These are phyloP conservation scores for Hafferia zeledoni DNA, from an alignment of 2,797 vertebrate genomes.

Conservation along the genomic window DNA sequence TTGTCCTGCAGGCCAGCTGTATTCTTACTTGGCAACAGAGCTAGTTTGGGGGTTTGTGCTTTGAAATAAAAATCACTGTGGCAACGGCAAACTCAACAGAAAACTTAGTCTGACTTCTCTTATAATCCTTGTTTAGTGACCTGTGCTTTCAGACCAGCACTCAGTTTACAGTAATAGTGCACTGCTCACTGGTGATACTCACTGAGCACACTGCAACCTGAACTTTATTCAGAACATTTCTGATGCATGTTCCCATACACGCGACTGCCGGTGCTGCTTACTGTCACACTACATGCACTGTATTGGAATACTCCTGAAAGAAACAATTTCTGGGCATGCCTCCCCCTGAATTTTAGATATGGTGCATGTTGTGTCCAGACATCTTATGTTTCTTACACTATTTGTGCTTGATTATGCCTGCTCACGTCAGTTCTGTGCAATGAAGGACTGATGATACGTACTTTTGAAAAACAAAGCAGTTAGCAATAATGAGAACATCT, in stretches of 20 bases:
- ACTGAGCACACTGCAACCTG: neutral
- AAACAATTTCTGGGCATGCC: neutral
- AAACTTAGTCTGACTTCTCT: neutral
- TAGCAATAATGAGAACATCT: conserved; percentile 29
- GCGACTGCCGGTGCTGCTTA: neutral
- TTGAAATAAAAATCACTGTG: neutral
- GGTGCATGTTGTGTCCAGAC: conserved; percentile 11
- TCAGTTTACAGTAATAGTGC: neutral
- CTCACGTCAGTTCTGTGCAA: neutral
- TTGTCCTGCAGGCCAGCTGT: neutral
- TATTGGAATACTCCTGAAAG: neutral
- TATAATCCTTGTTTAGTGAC: neutral
- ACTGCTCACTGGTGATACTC: neutral
- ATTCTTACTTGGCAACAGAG: neutral
- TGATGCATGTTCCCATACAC: neutral
- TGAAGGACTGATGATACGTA: neutral
- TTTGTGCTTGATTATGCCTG: conserved; percentile 14
- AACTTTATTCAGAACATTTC: neutral
- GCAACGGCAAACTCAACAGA: neutral
- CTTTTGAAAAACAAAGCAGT: neutral
- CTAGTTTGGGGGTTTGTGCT: neutral
- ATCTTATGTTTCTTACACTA: neutral
- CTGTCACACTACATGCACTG: neutral
- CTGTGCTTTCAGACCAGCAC: neutral
- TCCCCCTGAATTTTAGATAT: neutral